These are phyloP conservation scores for Nibea coibor DNA, from an alignment of 2,113 vertebrate genomes.

Conservation along the genomic window DNA sequence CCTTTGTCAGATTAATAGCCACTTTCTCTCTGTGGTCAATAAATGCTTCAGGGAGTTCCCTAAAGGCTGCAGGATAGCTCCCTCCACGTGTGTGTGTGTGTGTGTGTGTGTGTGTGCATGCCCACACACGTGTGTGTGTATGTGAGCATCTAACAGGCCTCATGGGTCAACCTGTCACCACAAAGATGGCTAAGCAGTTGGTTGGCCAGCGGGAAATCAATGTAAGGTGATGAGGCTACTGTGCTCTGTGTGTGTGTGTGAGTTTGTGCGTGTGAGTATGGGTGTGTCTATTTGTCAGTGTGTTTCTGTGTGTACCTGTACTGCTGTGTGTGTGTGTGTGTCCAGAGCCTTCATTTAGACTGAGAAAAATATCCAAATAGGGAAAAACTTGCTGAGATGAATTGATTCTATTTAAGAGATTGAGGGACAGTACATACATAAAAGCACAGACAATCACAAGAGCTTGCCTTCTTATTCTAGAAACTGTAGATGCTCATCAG, in stretches of 20 bases:
- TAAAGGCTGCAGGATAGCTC: conserved; percentile 62
- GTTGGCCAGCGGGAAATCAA: conserved; percentile 77
- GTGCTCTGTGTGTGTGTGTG: conserved; percentile 1
- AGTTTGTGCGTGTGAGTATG: not conserved
- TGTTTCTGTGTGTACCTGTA: not conserved
- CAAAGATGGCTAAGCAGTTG: conserved; percentile 76
- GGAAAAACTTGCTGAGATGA: not conserved
- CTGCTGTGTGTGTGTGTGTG: not conserved
- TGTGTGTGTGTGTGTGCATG: conserved; percentile 16
- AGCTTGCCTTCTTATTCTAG: not conserved
- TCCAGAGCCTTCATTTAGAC: not conserved
- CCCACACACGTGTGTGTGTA: conserved; percentile 9
- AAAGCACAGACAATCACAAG: not conserved
- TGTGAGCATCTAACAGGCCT: conserved; percentile 69
- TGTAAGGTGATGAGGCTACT: conserved; percentile 68
- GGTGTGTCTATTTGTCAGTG: not conserved
- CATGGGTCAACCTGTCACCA: conserved; percentile 78
- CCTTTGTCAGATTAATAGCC: conserved; percentile 78
- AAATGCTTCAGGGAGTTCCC: conserved; percentile 76
- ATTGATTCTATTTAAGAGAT: conserved; percentile 1
- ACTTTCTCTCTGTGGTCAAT: conserved; percentile 76
- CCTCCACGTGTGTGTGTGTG: conserved; percentile 15
- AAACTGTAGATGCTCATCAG: conserved; percentile 1
- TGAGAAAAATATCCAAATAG: not conserved
- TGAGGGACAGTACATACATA: not conserved